These are phyloP conservation scores for Calephelis nemesis DNA, from an alignment of 1,140 invertebrate species.

Conservation along the genomic window DNA sequence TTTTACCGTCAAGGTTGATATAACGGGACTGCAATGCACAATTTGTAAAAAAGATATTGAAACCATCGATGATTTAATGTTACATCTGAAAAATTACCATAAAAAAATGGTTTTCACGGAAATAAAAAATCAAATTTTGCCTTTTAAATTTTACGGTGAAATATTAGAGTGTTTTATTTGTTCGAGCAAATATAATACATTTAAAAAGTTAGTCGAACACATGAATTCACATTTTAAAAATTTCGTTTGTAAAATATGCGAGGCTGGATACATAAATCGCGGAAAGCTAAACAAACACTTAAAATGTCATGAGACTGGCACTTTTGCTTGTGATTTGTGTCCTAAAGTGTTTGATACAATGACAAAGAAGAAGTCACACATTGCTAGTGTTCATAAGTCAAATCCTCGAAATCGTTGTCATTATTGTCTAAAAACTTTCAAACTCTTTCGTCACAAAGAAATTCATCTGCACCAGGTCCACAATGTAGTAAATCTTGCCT, in stretches of 20 bases:
- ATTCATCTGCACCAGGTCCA: slow-evolving; percentile 49
- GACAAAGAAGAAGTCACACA: slow-evolving; percentile 46
- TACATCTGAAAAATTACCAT: slow-evolving; percentile 37
- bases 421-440: slow-evolving; percentile 49
- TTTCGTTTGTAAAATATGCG: slow-evolving; percentile 40
- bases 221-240: slow-evolving; percentile 46
- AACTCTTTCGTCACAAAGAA: slow-evolving; percentile 40
- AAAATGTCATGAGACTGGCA: slow-evolving; percentile 25
- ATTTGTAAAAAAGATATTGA: slow-evolving; percentile 35
- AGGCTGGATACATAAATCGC: slow-evolving; percentile 44
- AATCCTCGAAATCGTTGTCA: slow-evolving; percentile 49
- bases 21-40: slow-evolving; percentile 42
- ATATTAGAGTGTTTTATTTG: slow-evolving; percentile 42
- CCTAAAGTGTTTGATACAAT: slow-evolving; percentile 46
- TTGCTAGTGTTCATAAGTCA: slow-evolving; percentile 43
- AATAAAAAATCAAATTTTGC: slow-evolving; percentile 44
- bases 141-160: slow-evolving; percentile 45
- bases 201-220: slow-evolving; percentile 32
- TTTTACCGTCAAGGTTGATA: slow-evolving; percentile 39
- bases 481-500: slow-evolving; percentile 35
- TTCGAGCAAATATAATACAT: slow-evolving; percentile 31
- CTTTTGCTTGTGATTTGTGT: slow-evolving; percentile 38
- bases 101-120: slow-evolving; percentile 30
- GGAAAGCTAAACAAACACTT: slow-evolving; percentile 13
- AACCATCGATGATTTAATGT: slow-evolving; percentile 34